Conservation (phyloP, 2,113 vertebrate genomes). For the Microcebus lehilahytsara region DNA sequence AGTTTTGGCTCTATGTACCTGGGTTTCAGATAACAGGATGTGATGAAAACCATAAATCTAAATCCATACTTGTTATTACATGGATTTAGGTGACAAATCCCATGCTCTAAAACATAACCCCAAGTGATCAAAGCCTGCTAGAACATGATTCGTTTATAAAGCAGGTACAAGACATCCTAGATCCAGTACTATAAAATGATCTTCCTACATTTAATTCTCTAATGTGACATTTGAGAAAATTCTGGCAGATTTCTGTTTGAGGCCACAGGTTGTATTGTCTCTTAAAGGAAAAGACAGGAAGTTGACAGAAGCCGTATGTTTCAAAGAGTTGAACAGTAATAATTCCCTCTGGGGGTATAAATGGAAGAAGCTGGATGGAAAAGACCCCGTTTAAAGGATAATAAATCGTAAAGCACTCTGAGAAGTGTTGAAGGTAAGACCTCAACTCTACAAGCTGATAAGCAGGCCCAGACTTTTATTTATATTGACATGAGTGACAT, state of each 20-base stretch:
- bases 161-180: not conserved
- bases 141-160: conserved; percentile 28
- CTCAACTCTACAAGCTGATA: conserved; percentile 75
- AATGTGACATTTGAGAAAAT: conserved; percentile 62
- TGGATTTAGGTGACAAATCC: conserved; percentile 59
- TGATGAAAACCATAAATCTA: not conserved
- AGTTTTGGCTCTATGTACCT: not conserved
- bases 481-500: conserved; percentile 76
- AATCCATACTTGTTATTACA: conserved; percentile 43
- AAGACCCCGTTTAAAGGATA: conserved; percentile 64
- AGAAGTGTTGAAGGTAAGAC: conserved; percentile 67
- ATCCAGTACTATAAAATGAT: not conserved
- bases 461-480: conserved; percentile 71
- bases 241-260: conserved; percentile 56
- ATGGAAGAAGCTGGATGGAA: conserved; percentile 43
- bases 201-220: not conserved
- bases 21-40: conserved; percentile 22
- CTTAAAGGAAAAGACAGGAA: conserved; percentile 60
- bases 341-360: conserved; percentile 60
- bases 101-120: conserved; percentile 33
- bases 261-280: conserved; percentile 55
- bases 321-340: conserved; percentile 56
- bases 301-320: conserved; percentile 61
- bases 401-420: conserved; percentile 66
- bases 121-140: not conserved